Base-by-base conservation (phyloP, 2,888 invertebrate species). In the Hirtodrosophila cameraria region DNA sequence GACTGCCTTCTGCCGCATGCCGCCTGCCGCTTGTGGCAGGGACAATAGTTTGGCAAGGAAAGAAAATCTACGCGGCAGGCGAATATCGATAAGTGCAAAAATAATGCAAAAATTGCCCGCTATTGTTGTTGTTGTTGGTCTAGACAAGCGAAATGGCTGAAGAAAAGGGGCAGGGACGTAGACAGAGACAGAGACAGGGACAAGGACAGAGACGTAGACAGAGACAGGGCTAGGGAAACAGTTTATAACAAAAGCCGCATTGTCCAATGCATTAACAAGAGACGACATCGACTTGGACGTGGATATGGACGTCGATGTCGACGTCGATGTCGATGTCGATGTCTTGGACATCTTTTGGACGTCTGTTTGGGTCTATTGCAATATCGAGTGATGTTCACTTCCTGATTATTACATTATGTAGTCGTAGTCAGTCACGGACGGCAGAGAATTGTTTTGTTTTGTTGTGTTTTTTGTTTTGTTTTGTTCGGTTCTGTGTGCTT, bases 41-140 rank as follows among this genome's bases (percentile, higher is more conserved):
- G 49, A 79, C 78, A 78, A 79, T 82, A 57, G 58, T 48, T 57
- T 28, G 52, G 38, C 33, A 52, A 31, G n/a, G n/a, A n/a, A n/a
- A n/a, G n/a, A n/a, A 50, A 59, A 54, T 31, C 55, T 50, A 59
- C 65, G 38, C 65, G 38, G 55, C 53, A 45, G 35, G 43, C 58
- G 81, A 81, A 75, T 82, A 78, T 71, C 60, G 74, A 80, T 80
- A 77, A 79, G 72, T 82, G 82, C 71, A 78, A 62, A 54, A 53
- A 45, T 42, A 66, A 60, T 46, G 58, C 42, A 62, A 69, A 61
- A 73, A 42, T 65, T 53, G 38, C 36, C 36, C 35, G 62, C 75
- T 65, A 68, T 80, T 81, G 64, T 71, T 69, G 62, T 72, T 65
- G 68, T 80, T 81, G 64, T 71, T 69, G 63, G 84, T 74, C 78